Percentiles rank a stretch among this genome's conserved stretches.
Conservation (phyloP, 92 coral and sea anemone genomes). For the Parazoanthus atlanticus region DNA sequence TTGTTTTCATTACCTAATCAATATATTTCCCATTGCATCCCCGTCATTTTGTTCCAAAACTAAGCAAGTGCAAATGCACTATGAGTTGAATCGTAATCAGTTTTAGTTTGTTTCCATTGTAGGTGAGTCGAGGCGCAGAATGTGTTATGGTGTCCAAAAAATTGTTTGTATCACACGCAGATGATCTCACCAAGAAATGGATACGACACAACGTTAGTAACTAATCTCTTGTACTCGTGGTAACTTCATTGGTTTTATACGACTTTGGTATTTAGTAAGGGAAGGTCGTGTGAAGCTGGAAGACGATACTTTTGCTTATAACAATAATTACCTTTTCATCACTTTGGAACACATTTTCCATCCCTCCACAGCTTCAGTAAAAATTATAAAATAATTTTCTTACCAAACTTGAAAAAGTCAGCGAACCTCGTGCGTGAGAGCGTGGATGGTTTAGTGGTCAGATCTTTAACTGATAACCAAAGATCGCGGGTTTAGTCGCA, state of each 20-base stretch:
- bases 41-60: not conserved
- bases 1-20: no score
- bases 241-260: not conserved
- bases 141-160: slow-evolving; percentile 97
- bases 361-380: not conserved
- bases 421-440: not conserved
- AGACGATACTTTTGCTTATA: not conserved
- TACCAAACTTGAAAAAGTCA: not conserved
- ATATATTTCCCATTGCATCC: no score
- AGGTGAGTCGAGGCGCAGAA: slow-evolving; percentile 99
- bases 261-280: not conserved
- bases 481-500: no score
- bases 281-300: not conserved
- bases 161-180: slow-evolving; percentile 85
- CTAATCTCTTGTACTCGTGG: not conserved
- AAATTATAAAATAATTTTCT: not conserved
- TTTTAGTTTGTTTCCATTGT: not conserved
- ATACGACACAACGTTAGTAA: slow-evolving; percentile 85
- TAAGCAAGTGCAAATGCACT: no score
- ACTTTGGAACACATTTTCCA: not conserved
- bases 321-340: not conserved
- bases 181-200: slow-evolving; percentile 90
- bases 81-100: not conserved
- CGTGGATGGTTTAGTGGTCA: no score
- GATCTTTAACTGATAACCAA: no score